A percentile compares a stretch with the other conserved stretches of the same genome.
Conservation (phyloP, 2,888 invertebrate genomes). For the Harpalus rubripes region DNA sequence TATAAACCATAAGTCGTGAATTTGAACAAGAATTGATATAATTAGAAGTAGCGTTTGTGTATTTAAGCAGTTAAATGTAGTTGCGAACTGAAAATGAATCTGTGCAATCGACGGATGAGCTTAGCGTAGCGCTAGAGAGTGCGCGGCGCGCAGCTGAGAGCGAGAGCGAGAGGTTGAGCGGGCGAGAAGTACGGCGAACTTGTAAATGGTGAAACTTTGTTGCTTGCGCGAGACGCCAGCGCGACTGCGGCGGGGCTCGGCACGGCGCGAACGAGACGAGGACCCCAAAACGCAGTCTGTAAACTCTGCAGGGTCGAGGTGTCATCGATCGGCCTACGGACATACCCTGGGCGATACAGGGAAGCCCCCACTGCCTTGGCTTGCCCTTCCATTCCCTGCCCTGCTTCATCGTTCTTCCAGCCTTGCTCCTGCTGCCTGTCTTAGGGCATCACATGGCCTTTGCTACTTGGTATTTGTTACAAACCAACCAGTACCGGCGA, state of each 20-base stretch:
- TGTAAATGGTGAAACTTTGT: slow-evolving; percentile 66
- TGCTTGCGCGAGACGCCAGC: slow-evolving; percentile 28
- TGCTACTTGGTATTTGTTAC: too few relatives aligned
- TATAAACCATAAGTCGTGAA: too few relatives aligned
- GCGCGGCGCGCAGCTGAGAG: not conserved
- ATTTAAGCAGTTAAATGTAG: slow-evolving; percentile 56
- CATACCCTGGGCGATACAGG: slow-evolving; percentile 57
- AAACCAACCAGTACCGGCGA: too few relatives aligned
- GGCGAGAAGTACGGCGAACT: slow-evolving; percentile 37
- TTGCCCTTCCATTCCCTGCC: not conserved
- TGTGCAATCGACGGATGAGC: slow-evolving; percentile 40
- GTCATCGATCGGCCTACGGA: slow-evolving; percentile 67
- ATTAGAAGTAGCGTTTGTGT: not conserved
- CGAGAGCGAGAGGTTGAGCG: not conserved
- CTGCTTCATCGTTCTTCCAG: not conserved
- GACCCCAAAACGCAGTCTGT: slow-evolving; percentile 65
- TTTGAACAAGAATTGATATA: too few relatives aligned
- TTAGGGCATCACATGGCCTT: not conserved
- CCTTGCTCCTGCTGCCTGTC: not conserved
- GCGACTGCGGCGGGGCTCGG: not conserved
- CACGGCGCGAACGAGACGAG: slow-evolving; percentile 55
- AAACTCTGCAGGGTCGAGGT: slow-evolving; percentile 65
- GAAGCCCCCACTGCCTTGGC: slow-evolving; percentile 39
- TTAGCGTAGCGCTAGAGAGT: not conserved
- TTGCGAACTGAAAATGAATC: slow-evolving; percentile 53